Evolutionary conservation across 1,140 invertebrate species (phyloP).

Genomic region (Octopus sinensis): DNA sequence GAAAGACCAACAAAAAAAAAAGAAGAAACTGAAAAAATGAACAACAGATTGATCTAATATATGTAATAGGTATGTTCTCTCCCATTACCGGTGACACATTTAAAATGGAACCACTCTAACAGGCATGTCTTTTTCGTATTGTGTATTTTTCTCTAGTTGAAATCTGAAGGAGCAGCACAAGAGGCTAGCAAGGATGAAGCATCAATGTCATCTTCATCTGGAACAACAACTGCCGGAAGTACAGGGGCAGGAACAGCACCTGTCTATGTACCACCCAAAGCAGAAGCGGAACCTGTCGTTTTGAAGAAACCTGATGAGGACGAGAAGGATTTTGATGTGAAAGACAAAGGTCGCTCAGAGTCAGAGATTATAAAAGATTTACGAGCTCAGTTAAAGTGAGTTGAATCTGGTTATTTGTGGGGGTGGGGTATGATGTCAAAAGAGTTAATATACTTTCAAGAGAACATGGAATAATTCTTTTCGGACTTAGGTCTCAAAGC

Average conservation of each 20-base stretch:
- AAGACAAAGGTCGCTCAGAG: conserved; percentile 59
- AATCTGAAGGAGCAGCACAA: not conserved
- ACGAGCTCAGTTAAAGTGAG: conserved; percentile 86
- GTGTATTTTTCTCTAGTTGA: not conserved
- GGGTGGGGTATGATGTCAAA: too few species aligned
- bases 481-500: too few species aligned
- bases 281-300: conserved; percentile 16
- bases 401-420: conserved; percentile 19
- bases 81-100: too few species aligned
- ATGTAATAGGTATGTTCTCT: too few species aligned
- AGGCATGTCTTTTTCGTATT: too few species aligned
- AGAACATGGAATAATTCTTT: too few species aligned
- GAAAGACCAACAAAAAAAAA: too few species aligned
- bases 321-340: conserved; percentile 35
- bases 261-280: not conserved
- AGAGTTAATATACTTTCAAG: too few species aligned
- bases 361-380: conserved; percentile 75
- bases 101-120: too few species aligned
- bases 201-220: not conserved
- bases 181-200: not conserved
- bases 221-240: not conserved
- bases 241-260: not conserved
- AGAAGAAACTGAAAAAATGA: too few species aligned
- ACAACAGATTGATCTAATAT: too few species aligned
- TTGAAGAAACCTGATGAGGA: conserved; percentile 47